phyloP scores from a whole-genome alignment of 1,140 invertebrate genomes.

The Magallana gigas region DNA sequence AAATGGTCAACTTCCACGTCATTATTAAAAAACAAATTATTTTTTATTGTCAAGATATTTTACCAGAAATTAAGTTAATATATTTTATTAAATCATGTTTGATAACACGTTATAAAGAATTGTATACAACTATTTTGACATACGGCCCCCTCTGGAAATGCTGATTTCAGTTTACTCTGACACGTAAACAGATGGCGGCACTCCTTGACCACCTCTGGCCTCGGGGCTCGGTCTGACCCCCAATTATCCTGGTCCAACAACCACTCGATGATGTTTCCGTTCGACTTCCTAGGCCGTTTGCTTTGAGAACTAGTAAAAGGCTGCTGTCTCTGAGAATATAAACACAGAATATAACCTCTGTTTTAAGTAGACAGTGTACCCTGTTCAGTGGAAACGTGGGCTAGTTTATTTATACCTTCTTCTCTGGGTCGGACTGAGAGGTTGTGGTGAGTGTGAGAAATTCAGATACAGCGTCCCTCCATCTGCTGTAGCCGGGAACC shows the following conservation, averaged over 20 bases:
- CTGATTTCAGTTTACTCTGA: neutral
- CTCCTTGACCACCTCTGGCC: neutral
- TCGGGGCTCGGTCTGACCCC: neutral
- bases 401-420: neutral
- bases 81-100: neutral
- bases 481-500: neutral
- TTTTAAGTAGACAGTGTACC: too few species aligned
- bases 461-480: neutral
- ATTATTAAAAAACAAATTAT: too few species aligned
- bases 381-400: too few species aligned
- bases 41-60: too few species aligned
- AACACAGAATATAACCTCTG: too few species aligned
- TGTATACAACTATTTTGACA: neutral
- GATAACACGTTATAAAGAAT: neutral
- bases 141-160: neutral
- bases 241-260: neutral
- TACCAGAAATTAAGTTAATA: too few species aligned
- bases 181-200: neutral
- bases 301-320: neutral
- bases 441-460: neutral
- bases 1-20: too few species aligned
- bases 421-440: neutral
- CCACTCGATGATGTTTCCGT: neutral
- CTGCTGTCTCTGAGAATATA: neutral
- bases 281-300: neutral